Percentiles rank a stretch among this genome's conserved stretches.
These are phyloP conservation scores for Pterocles orientalis DNA, from an alignment of 2,113 vertebrate genomes.

Conservation along the genomic window DNA sequence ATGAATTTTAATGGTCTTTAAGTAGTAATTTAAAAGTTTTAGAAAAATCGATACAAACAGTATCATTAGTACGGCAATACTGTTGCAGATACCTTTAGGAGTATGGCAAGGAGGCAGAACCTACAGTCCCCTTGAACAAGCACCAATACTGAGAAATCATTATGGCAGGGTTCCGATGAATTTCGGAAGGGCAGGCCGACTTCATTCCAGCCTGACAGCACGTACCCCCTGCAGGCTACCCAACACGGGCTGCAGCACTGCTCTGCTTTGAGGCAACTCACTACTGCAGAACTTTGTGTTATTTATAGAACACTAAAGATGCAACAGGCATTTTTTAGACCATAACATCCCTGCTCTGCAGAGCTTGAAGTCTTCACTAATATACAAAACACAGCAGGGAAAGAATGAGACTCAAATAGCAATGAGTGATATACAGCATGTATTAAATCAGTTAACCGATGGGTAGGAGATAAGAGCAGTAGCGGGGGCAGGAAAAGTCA, in stretches of 20 bases:
- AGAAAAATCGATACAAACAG: neutral
- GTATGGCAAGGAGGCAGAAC: neutral
- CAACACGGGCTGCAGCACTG: neutral
- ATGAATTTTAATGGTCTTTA: neutral
- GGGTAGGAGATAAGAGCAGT: neutral
- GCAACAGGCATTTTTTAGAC: neutral
- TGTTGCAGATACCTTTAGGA: neutral
- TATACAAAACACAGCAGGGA: neutral
- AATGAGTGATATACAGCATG: neutral
- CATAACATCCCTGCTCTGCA: neutral
- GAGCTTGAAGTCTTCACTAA: neutral
- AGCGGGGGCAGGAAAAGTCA: neutral
- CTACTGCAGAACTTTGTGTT: neutral
- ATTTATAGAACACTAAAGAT: neutral
- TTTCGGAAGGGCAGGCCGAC: neutral
- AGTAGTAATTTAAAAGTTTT: neutral
- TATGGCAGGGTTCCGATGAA: neutral
- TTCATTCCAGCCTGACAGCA: neutral
- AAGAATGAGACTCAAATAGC: neutral
- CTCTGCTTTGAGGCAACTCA: neutral
- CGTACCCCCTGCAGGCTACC: neutral
- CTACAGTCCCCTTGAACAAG: neutral
- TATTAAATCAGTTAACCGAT: neutral
- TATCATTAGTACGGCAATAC: neutral
- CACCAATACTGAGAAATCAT: neutral